phyloP scores from a whole-genome alignment of 2,113 vertebrate species.

The Neotragus moschatus region DNA sequence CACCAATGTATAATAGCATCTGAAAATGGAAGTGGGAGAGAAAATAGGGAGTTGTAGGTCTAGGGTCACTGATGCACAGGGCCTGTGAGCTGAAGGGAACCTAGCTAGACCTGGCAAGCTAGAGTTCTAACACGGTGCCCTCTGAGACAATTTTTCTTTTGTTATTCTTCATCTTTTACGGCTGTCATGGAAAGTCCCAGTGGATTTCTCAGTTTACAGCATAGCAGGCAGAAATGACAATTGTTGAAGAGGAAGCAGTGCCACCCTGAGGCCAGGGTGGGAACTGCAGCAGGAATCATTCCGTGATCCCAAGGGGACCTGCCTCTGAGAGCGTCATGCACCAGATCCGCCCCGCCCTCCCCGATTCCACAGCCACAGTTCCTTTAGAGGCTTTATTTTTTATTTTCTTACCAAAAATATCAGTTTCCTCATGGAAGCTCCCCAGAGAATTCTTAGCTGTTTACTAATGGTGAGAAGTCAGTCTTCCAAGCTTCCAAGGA shows the following conservation, averaged over 20 bases:
- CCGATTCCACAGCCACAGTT: neutral
- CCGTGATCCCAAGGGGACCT: neutral
- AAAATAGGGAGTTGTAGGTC: too few species aligned
- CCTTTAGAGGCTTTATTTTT: neutral
- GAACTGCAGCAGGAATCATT: neutral
- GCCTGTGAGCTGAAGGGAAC: neutral
- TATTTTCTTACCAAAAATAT: neutral
- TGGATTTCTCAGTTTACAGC: accelerated
- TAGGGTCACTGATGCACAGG: neutral
- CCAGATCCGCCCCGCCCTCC: neutral
- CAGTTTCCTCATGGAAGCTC: neutral
- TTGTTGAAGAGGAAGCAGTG: constrained; percentile 33
- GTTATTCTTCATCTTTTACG: neutral
- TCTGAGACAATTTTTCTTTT: neutral
- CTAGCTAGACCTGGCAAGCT: neutral
- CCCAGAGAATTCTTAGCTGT: neutral
- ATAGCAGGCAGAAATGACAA: accelerated
- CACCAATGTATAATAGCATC: neutral
- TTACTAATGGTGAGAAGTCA: neutral
- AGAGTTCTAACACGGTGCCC: neutral
- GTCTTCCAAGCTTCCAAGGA: neutral
- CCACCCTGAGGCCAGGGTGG: constrained; percentile 15
- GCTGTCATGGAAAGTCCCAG: neutral
- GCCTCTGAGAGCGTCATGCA: neutral
- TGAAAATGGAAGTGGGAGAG: neutral